Evolutionary conservation across 2,113 vertebrate species (phyloP).

Genomic region (Elaphurus davidianus): DNA sequence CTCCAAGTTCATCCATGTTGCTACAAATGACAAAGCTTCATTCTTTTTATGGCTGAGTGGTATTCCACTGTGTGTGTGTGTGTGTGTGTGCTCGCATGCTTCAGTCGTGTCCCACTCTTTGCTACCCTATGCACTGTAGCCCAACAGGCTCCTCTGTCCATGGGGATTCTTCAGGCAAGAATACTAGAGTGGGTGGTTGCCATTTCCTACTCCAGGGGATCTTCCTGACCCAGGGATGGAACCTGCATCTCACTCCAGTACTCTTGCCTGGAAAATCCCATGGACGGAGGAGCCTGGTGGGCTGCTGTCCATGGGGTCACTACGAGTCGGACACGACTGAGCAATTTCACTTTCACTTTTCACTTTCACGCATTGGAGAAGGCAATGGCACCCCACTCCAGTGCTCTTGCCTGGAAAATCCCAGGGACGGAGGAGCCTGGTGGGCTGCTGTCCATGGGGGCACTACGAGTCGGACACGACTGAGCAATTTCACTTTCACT

Average conservation of each 20-base stretch:
- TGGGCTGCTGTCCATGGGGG: too few relatives aligned
- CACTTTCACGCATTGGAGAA: too few relatives aligned
- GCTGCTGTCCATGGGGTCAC: too few relatives aligned
- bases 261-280: too few relatives aligned
- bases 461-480: fast-evolving
- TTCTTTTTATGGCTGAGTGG: background rate
- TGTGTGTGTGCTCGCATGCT: background rate
- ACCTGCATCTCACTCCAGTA: background rate
- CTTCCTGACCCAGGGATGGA: background rate
- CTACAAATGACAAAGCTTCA: background rate
- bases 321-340: too few relatives aligned
- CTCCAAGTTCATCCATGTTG: background rate
- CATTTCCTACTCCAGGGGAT: background rate
- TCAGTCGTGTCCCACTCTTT: background rate
- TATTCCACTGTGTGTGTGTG: background rate
- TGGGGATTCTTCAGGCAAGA: background rate
- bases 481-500: too few relatives aligned
- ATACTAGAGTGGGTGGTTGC: background rate
- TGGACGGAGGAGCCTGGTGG: too few relatives aligned
- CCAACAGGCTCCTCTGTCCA: background rate
- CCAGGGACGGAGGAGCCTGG: too few relatives aligned
- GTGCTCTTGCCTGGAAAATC: too few relatives aligned
- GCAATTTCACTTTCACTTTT: too few relatives aligned
- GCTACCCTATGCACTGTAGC: background rate
- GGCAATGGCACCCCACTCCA: too few relatives aligned